Evolutionary conservation across 1,140 invertebrate species (phyloP).

Genomic region (Drosophila elegans): DNA sequence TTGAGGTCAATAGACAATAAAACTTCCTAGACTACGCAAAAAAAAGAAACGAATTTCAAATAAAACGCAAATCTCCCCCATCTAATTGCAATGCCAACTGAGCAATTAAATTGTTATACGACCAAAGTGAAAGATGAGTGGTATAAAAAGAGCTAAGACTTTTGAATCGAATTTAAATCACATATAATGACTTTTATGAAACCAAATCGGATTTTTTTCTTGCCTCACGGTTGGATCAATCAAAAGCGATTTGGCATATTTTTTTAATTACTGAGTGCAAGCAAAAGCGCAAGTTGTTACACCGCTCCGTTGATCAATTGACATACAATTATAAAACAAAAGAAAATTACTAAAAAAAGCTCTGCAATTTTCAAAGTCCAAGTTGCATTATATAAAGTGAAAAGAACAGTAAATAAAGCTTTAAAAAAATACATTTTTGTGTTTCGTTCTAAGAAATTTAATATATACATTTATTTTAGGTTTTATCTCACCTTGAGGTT

Average conservation of each 20-base stretch:
- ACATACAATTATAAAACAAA: conserved; percentile 47
- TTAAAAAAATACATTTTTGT: not conserved
- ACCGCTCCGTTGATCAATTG: conserved; percentile 22
- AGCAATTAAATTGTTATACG: conserved; percentile 69
- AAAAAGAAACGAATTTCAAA: conserved; percentile 10
- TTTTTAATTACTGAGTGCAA: conserved; percentile 56
- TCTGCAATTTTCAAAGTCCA: not conserved
- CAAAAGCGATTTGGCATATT: conserved; percentile 34
- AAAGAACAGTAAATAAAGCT: not conserved
- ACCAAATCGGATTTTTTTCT: conserved; percentile 25
- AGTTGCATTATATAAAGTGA: not conserved
- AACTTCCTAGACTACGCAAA: conserved; percentile 58
- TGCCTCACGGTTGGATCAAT: conserved; percentile 14
- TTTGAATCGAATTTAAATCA: conserved; percentile 37
- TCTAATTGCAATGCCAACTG: conserved; percentile 71
- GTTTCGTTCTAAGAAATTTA: conserved; percentile 1
- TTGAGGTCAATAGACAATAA: conserved; percentile 73
- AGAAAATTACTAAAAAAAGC: conserved; percentile 37
- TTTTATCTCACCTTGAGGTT: conserved; percentile 7
- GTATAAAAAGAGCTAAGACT: conserved; percentile 5
- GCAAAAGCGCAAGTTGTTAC: conserved; percentile 54
- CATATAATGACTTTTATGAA: conserved; percentile 56
- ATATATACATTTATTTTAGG: not conserved
- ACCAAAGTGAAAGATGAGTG: conserved; percentile 43
- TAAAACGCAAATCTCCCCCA: conserved; percentile 53